Evolutionary conservation across 2,888 invertebrate genomes (phyloP).

Genomic region (Pyrocoelia pectoralis): DNA sequence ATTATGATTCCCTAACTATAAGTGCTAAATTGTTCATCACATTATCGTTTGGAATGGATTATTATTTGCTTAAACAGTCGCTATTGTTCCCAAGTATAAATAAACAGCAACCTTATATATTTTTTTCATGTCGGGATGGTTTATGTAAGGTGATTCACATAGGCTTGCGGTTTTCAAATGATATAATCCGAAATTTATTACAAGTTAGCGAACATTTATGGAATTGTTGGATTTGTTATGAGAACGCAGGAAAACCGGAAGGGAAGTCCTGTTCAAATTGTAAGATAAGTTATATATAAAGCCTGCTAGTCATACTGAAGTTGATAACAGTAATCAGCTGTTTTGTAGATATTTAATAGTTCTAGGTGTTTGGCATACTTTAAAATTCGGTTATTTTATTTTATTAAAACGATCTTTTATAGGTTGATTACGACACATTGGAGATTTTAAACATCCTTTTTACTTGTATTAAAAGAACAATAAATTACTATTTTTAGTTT

Average conservation of each 20-base stretch:
- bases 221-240: slow-evolving; percentile 3
- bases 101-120: too few species aligned
- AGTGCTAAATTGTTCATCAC: neutral
- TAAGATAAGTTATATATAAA: slow-evolving; percentile 11
- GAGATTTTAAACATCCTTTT: too few species aligned
- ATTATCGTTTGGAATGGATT: neutral
- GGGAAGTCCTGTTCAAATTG: slow-evolving; percentile 11
- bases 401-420: too few species aligned
- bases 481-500: too few species aligned
- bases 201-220: neutral
- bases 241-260: slow-evolving; percentile 13
- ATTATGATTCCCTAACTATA: neutral
- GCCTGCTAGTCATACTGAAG: slow-evolving; percentile 1
- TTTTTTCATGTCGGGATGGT: neutral
- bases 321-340: slow-evolving; percentile 10
- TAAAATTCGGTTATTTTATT: too few species aligned
- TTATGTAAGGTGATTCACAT: neutral
- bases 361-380: neutral
- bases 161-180: slow-evolving; percentile 5
- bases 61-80: too few species aligned
- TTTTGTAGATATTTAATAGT: slow-evolving; percentile 3
- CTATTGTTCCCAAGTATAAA: too few species aligned
- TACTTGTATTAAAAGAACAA: too few species aligned
- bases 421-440: too few species aligned
- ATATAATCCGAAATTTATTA: neutral